Conservation (phyloP, 2,797 vertebrate species). For the Phalloptychus januarius region DNA sequence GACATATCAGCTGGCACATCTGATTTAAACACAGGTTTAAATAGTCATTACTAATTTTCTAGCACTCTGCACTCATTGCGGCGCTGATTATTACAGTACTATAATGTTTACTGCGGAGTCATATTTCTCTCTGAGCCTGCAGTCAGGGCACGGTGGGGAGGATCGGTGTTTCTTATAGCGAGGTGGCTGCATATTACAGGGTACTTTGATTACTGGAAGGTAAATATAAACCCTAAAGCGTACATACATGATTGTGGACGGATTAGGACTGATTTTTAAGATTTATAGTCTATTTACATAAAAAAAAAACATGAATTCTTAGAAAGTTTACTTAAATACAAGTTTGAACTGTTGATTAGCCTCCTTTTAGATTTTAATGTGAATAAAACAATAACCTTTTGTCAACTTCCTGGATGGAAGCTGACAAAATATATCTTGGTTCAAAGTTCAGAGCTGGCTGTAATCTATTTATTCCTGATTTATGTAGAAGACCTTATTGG, state of each 20-base stretch:
- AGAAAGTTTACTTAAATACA: background rate
- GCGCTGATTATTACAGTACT: background rate
- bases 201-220: background rate
- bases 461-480: background rate
- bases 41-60: background rate
- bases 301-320: background rate
- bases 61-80: background rate
- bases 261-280: background rate
- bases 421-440: background rate
- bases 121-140: background rate
- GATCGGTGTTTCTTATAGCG: background rate
- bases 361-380: background rate
- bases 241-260: background rate
- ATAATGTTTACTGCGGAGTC: background rate
- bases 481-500: background rate
- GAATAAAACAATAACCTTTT: background rate
- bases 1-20: background rate
- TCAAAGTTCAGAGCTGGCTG: background rate
- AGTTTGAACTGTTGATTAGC: background rate
- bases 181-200: background rate
- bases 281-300: background rate
- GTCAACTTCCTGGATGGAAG: background rate
- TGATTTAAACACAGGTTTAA: constrained; percentile 1
- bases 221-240: background rate
- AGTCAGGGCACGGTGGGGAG: background rate